Base-by-base conservation (phyloP, 2,888 invertebrate species). In the Cerceris rybyensis region DNA sequence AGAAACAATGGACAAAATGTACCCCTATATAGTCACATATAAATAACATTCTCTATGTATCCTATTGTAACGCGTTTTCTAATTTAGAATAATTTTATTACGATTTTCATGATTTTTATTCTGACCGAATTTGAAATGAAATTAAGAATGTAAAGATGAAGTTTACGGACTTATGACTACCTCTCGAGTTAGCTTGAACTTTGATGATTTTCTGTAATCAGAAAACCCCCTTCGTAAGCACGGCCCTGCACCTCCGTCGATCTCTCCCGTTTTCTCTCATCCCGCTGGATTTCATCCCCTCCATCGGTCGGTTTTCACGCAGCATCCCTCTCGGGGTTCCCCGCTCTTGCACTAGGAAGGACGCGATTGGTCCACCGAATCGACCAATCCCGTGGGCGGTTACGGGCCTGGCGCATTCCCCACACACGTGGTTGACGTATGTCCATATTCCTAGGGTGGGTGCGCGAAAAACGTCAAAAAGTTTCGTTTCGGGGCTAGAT, bases 371-470 rank as follows among this genome's bases (percentile, higher is more conserved):
- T 17, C 57, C 28, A 6, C 7, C 2, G 9, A 2, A 2, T 58
- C 60, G 82, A 79, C 91, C 91, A 91, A 91, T 91, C 70, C 11
- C 58, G 59, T 46, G 60, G 39, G 59, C 75, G 42, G 66, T 81
- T 68, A 72, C 79, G 74, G 65, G 68, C 86, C 86, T 89, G 88
- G 89, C 88, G 88, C 90, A 90, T 89, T 89, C 88, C 87, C 87
- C 88, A 88, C 90, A 91, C 91, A 91, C 91, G 91, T 91, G 91
- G 91, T 88, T 87, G 87, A 89, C 88, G 88, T 89, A 90, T 89
- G 87, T 88, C 88, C 87, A 89, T 89, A 90, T 89, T 89, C 88
- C 85, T 83, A 86, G 81, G 84, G 80, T 82, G 80, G 85, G 83
- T 86, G 84, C 84, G 87, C 88, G 87, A 89, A 91, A 90, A 91